A percentile compares a stretch with the other conserved stretches of the same genome.
Conservation (phyloP, 2,888 invertebrate genomes). For the Leucoma salicis region DNA sequence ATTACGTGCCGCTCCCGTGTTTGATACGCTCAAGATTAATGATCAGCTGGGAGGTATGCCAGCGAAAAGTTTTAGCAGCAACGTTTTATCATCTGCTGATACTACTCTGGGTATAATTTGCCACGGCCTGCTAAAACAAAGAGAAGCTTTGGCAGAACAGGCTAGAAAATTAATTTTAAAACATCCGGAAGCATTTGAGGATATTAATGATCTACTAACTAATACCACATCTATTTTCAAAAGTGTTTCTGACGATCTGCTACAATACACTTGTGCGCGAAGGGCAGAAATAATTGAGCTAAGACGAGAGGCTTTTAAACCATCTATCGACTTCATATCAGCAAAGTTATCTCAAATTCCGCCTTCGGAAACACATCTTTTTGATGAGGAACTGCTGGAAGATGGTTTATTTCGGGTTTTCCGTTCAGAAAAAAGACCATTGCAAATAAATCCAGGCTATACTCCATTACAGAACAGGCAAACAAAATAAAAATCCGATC, state of each 20-base stretch:
- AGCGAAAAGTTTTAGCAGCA: conserved; percentile 2
- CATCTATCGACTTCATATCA: conserved; percentile 3
- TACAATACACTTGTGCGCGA: conserved; percentile 20
- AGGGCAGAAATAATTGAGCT: conserved; percentile 16
- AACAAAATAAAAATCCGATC: no score
- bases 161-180: background rate
- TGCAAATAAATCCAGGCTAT: no score
- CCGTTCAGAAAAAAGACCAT: no score
- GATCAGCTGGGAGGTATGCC: conserved; percentile 10
- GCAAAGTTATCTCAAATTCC: conserved; percentile 2
- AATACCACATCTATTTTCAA: conserved; percentile 11
- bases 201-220: conserved; percentile 5
- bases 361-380: conserved; percentile 7
- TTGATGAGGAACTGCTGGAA: conserved; percentile 2
- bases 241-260: conserved; percentile 13
- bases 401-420: no score
- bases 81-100: conserved; percentile 11
- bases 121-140: conserved; percentile 13
- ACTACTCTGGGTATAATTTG: conserved; percentile 16
- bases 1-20: conserved; percentile 20
- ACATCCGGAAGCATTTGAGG: conserved; percentile 3
- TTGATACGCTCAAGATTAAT: conserved; percentile 15
- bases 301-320: conserved; percentile 7
- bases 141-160: conserved; percentile 11
- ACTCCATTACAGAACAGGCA: no score